phyloP scores from a whole-genome alignment of 2,888 invertebrate species.

The Morinoia aosen region DNA sequence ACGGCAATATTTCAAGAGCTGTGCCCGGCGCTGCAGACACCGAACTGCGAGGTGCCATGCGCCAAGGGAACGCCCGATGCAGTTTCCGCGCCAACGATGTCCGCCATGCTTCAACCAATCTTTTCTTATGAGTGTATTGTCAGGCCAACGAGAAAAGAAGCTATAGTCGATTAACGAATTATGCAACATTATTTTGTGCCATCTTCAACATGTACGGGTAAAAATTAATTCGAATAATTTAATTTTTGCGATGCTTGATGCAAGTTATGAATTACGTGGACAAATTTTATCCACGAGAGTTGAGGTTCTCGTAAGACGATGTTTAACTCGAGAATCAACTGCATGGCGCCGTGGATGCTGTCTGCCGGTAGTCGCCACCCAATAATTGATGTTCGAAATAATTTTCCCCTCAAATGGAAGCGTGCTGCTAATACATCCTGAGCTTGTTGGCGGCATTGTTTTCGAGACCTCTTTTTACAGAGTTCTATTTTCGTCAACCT shows the following conservation, averaged over 20 bases:
- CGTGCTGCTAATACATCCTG: background rate
- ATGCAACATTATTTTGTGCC: background rate
- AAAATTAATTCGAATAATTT: too few relatives aligned
- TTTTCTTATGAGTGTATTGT: background rate
- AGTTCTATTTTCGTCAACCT: background rate
- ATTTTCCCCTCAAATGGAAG: background rate
- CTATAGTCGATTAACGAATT: background rate
- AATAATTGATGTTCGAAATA: background rate
- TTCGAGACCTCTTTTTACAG: background rate
- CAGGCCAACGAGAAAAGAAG: background rate
- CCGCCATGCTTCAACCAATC: background rate
- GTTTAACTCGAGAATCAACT: too few relatives aligned
- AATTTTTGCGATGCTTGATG: too few relatives aligned
- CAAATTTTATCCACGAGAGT: too few relatives aligned
- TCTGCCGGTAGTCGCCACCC: background rate
- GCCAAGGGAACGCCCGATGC: background rate
- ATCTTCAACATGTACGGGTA: background rate
- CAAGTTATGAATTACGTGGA: too few relatives aligned
- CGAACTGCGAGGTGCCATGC: background rate
- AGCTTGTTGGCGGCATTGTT: background rate
- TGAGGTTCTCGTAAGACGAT: too few relatives aligned
- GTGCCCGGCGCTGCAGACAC: background rate
- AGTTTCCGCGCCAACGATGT: background rate
- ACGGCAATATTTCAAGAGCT: conserved; percentile 45
- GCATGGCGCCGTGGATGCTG: background rate